Conservation (phyloP, 1,140 invertebrate species). For the Micrasema minimum region DNA sequence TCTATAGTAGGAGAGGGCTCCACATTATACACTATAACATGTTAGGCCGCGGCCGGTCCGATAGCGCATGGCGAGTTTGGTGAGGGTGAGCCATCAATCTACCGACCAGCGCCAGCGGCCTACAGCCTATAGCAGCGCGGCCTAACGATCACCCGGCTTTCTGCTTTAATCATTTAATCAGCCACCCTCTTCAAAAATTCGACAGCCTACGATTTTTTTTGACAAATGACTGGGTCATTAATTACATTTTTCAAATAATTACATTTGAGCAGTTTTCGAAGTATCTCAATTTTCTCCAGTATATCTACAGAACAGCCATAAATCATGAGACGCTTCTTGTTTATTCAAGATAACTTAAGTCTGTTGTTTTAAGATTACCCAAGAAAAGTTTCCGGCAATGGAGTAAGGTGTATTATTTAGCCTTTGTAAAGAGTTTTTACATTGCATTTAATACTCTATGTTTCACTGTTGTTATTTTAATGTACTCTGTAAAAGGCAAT, state of each 20-base stretch:
- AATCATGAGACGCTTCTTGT: conserved; percentile 15
- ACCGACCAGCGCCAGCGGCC: background rate
- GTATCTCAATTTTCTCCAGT: conserved; percentile 2
- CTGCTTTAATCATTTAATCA: conserved; percentile 21
- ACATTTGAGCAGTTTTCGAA: conserved; percentile 1
- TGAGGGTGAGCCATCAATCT: conserved; percentile 18
- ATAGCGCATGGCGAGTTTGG: too few species aligned
- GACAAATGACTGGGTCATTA: conserved; percentile 23
- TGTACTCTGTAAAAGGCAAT: too few species aligned
- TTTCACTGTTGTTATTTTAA: too few species aligned
- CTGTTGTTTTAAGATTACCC: conserved; percentile 15
- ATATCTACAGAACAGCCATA: background rate
- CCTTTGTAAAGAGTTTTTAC: conserved; percentile 14
- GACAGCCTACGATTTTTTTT: conserved; percentile 6
- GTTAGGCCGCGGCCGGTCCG: too few species aligned
- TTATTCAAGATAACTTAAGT: conserved; percentile 16
- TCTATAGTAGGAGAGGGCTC: too few species aligned
- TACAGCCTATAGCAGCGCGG: background rate
- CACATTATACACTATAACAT: too few species aligned
- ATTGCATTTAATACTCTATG: too few species aligned
- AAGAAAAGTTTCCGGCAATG: conserved; percentile 15
- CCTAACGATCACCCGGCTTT: conserved; percentile 11
- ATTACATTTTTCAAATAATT: conserved; percentile 14
- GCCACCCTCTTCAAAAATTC: conserved; percentile 7
- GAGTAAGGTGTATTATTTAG: conserved; percentile 6